Percentiles rank a stretch among this genome's conserved stretches.
Evolutionary conservation across 2,113 vertebrate genomes (phyloP).

Genomic region (Actenoides lindsayi): DNA sequence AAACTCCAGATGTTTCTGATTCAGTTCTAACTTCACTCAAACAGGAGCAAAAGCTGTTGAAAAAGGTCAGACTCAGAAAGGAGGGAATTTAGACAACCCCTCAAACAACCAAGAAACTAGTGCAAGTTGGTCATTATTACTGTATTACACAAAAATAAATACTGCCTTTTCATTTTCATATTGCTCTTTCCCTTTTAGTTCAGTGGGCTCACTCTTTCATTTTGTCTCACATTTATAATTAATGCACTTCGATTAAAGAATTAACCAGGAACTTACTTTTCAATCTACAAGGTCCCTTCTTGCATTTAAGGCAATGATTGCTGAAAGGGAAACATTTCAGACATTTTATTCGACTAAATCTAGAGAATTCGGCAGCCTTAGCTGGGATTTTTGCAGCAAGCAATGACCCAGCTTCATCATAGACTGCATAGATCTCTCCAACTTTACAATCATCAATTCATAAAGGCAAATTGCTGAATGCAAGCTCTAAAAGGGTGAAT

Average conservation of each 20-base stretch:
- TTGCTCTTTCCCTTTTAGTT: background rate
- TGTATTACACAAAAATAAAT: background rate
- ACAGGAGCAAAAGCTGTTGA: background rate
- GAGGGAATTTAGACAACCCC: background rate
- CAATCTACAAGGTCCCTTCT: background rate
- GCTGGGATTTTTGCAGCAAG: background rate
- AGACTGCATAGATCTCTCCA: background rate
- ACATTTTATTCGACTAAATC: background rate
- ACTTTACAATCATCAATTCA: background rate
- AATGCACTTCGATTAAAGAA: background rate
- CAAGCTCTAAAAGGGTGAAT: background rate
- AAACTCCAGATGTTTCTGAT: background rate
- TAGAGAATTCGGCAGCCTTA: background rate
- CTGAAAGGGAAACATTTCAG: background rate
- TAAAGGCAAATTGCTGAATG: background rate
- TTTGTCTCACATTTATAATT: background rate
- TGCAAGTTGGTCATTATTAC: background rate
- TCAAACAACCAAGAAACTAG: background rate
- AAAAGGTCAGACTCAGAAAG: background rate
- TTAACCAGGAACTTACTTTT: background rate
- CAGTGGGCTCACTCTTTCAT: background rate
- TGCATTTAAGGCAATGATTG: background rate
- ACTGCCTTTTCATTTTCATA: background rate
- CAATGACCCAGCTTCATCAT: background rate
- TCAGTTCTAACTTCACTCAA: background rate